phyloP scores from a whole-genome alignment of 1,140 invertebrate species.

The Rhopalosiphum padi region DNA sequence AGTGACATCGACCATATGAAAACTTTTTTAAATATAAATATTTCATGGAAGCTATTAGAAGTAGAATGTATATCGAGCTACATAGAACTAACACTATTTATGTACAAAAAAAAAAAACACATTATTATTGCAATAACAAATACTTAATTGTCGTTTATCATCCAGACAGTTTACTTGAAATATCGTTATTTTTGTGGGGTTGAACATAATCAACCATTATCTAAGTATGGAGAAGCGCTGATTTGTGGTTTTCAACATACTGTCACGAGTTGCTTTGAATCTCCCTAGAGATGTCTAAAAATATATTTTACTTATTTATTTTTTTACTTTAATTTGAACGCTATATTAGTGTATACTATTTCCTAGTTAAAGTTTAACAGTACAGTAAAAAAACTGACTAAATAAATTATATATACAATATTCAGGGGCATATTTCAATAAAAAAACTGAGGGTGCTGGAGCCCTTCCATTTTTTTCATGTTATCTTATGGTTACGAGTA shows the following conservation, averaged over 20 bases:
- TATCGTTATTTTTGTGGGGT: neutral
- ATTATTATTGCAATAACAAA: neutral
- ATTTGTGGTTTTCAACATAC: neutral
- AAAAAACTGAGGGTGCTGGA: too few species aligned
- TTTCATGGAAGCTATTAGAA: neutral
- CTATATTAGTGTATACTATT: neutral
- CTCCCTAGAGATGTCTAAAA: neutral
- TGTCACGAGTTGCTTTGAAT: neutral
- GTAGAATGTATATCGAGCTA: neutral
- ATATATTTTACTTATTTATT: neutral
- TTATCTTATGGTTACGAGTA: too few species aligned
- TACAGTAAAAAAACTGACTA: neutral
- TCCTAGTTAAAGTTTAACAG: neutral
- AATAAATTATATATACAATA: too few species aligned
- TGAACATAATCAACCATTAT: neutral
- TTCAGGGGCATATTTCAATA: too few species aligned
- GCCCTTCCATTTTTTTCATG: too few species aligned
- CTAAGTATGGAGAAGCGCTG: neutral
- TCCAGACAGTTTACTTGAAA: neutral
- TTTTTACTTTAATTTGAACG: neutral
- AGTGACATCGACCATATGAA: neutral
- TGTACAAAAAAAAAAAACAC: neutral
- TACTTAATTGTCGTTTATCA: neutral
- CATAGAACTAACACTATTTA: neutral
- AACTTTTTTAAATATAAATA: neutral